Evolutionary conservation across 2,888 invertebrate genomes (phyloP).

Genomic region (Steinernema hermaphroditum): DNA sequence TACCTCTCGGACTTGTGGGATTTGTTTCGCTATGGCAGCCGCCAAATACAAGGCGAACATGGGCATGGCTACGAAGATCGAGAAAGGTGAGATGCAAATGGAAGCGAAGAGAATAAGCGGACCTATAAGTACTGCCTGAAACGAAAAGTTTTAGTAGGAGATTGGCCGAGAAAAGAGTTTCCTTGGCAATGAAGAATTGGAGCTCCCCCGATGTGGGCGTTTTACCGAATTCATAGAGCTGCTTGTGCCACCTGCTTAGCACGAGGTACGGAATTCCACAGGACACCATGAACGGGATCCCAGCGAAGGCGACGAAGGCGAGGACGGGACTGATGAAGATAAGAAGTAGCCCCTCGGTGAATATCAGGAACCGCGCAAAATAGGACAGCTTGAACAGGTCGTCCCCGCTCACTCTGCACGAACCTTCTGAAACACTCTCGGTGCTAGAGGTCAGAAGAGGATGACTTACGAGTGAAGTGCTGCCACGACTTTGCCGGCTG

Average conservation of each 20-base stretch:
- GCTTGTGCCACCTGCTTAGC: neutral
- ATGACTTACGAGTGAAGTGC: constrained; percentile 34
- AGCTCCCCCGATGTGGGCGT: neutral
- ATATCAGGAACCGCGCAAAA: constrained; percentile 32
- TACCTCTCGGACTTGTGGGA: constrained; percentile 6
- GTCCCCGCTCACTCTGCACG: constrained; percentile 33
- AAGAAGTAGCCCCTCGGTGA: constrained; percentile 17
- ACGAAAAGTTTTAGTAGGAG: neutral
- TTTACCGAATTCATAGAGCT: neutral
- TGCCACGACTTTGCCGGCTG: constrained; percentile 35
- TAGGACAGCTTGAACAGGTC: constrained; percentile 34
- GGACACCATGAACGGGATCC: neutral
- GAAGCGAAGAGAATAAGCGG: neutral
- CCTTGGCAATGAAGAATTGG: neutral
- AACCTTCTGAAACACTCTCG: constrained; percentile 34
- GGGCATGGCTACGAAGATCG: constrained; percentile 10
- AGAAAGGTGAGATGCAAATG: neutral
- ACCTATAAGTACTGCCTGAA: neutral
- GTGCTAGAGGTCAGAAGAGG: neutral
- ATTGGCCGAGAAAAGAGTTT: neutral
- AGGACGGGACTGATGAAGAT: constrained; percentile 20
- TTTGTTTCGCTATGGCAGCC: constrained; percentile 4
- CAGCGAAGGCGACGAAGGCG: neutral
- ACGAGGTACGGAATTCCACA: constrained; percentile 22
- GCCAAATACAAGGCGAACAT: neutral